Base-by-base conservation (phyloP, 2,797 vertebrate species). In the Hyperoplus immaculatus region DNA sequence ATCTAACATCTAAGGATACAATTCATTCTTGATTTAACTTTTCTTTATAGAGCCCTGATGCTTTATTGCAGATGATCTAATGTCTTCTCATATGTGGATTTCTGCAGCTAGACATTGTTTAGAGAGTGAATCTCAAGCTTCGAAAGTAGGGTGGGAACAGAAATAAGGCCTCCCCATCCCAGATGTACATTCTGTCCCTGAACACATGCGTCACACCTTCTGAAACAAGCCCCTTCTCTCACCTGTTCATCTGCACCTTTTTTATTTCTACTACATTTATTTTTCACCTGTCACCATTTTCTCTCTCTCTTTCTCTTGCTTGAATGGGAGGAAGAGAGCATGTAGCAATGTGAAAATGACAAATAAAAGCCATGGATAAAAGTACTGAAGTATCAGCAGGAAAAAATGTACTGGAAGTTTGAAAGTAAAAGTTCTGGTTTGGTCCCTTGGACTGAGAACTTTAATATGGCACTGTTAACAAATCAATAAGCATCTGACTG, bases 201-300 rank as follows among this genome's bases (percentile, higher is more conserved):
- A 15, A 29, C 29, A 36, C 54, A 65, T 56, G 55, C 12, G 16
- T 66, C 76, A 64, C 43, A 55, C 15, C 2, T 29, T 46, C 49
- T 66, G 50, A 42, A 67, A 63, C 42, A 13, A 56, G 16, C 61
- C 58, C 58, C 43, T 36, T 39, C 39, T 69, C 82, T 89, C 82
- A 79, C 79, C 83, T 80, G 62, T 74, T 88, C 83, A 69, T 85
- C 76, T 57, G 4, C n/a, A 49, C 70, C 65, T 81, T 29, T 29
- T 29, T 75, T 72, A 58, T 74, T 72, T 41, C 9, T 54, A 50
- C 69, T 78, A 81, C 56, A 78, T 72, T 82, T 74, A 57, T 46
- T 54, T 69, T 56, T 69, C 65, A 46, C 77, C 67, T 68, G 60
- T 77, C 63, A 50, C n/a, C 21, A 9, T 55, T 15, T 16, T 29